Evolutionary conservation across 2,113 vertebrate genomes (phyloP).

Genomic region (Gnathonemus longibarbis): DNA sequence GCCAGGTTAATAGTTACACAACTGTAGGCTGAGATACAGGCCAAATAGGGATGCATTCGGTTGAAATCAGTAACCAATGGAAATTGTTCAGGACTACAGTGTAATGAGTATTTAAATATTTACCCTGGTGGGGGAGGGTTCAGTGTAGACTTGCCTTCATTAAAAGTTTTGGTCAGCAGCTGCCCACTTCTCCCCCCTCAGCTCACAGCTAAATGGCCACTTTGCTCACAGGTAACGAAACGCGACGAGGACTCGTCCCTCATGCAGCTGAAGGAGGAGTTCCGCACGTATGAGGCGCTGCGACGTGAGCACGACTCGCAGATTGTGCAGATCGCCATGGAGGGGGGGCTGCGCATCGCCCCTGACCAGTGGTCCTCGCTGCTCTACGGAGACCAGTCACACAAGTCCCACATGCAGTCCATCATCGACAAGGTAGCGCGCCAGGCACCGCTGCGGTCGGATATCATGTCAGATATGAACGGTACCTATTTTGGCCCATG

Average conservation of each 20-base stretch:
- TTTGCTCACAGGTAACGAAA: slow-evolving; percentile 78
- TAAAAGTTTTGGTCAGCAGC: background rate
- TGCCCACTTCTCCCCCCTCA: background rate
- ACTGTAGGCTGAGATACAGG: background rate
- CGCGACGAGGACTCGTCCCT: slow-evolving; percentile 95
- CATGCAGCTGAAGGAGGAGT: slow-evolving; percentile 97
- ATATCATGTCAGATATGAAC: background rate
- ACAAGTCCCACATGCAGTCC: slow-evolving; percentile 98
- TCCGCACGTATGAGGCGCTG: slow-evolving; percentile 90
- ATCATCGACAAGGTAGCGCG: slow-evolving; percentile 93
- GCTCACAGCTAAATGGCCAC: background rate
- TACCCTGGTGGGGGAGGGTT: background rate
- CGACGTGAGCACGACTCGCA: slow-evolving; percentile 94
- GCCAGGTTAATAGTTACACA: background rate
- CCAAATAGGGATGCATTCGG: background rate
- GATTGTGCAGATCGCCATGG: slow-evolving; percentile 98
- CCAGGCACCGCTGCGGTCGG: background rate
- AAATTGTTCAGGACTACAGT: background rate
- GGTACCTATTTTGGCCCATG: background rate
- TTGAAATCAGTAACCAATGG: background rate
- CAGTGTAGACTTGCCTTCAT: background rate
- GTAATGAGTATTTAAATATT: background rate
- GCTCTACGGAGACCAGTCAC: slow-evolving; percentile 91
- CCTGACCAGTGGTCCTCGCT: slow-evolving; percentile 98
- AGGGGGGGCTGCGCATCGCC: slow-evolving; percentile 92